A percentile compares a stretch with the other conserved stretches of the same genome.
Evolutionary conservation across 2,113 vertebrate species (phyloP).

Genomic region (Coptodon rendalli): DNA sequence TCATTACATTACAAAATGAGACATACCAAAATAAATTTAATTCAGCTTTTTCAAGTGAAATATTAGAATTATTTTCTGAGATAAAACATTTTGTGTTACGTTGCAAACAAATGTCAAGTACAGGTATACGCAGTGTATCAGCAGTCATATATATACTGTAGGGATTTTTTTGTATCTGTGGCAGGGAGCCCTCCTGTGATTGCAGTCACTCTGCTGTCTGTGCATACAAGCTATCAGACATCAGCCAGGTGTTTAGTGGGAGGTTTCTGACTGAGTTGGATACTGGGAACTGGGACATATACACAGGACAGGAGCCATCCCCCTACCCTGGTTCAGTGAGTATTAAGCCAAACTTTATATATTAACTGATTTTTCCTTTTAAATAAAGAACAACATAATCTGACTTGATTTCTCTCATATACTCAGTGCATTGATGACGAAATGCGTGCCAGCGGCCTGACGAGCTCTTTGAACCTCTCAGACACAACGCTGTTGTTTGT

Average conservation of each 20-base stretch:
- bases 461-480: neutral
- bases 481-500: neutral
- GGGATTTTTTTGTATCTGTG: neutral
- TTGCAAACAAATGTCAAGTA: neutral
- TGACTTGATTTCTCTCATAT: neutral
- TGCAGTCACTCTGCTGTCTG: conserved; percentile 5
- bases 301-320: neutral
- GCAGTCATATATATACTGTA: neutral
- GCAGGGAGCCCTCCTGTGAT: neutral
- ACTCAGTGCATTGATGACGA: conserved; percentile 14
- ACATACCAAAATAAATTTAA: neutral
- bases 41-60: neutral
- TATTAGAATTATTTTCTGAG: neutral
- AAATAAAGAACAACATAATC: neutral
- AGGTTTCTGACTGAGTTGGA: neutral
- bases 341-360: neutral
- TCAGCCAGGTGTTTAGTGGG: neutral
- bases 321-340: neutral
- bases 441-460: neutral
- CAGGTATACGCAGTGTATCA: neutral
- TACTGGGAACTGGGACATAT: neutral
- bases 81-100: neutral
- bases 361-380: neutral
- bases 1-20: neutral
- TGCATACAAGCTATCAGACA: conserved; percentile 23